These are phyloP conservation scores for Tholera decimalis DNA, from an alignment of 2,888 invertebrate species.

Conservation along the genomic window DNA sequence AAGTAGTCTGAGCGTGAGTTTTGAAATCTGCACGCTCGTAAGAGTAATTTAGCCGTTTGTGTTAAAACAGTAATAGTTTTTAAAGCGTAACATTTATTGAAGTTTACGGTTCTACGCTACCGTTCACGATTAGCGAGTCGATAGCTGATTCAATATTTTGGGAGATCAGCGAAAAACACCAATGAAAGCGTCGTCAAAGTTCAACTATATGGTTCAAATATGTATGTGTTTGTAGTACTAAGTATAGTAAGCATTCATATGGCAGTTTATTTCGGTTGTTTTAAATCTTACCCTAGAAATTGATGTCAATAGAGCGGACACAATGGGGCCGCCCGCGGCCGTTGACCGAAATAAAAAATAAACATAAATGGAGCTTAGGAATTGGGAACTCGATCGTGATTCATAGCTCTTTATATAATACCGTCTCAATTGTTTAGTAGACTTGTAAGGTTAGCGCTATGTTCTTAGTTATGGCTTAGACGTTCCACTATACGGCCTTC, in stretches of 20 bases:
- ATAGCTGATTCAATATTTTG: conserved; percentile 30
- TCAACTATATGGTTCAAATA: conserved; percentile 58
- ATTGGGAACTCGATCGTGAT: conserved; percentile 82
- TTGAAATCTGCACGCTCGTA: conserved; percentile 72
- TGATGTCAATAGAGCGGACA: conserved; percentile 85
- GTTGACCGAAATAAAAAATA: conserved; percentile 89
- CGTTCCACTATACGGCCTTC: conserved; percentile 49
- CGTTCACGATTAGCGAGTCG: conserved; percentile 59
- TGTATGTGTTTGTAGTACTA: conserved; percentile 47
- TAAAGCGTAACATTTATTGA: conserved; percentile 67
- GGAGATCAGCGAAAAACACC: conserved; percentile 1
- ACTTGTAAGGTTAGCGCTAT: conserved; percentile 37
- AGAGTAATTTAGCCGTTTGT: conserved; percentile 68
- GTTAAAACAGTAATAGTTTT: conserved; percentile 70
- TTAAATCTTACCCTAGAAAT: conserved; percentile 85
- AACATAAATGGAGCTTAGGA: conserved; percentile 79
- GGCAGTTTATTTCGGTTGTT: conserved; percentile 60
- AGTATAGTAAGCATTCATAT: conserved; percentile 35
- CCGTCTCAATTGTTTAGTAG: conserved; percentile 43
- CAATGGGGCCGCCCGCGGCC: conserved; percentile 83
- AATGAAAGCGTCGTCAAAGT: not conserved
- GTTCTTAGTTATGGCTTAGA: conserved; percentile 20
- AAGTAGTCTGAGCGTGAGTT: conserved; percentile 77
- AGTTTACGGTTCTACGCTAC: conserved; percentile 67
- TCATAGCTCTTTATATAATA: conserved; percentile 67